Percentiles rank a stretch among this genome's conserved stretches.
Evolutionary conservation across 2,113 vertebrate genomes (phyloP).

Genomic region (Neolamprologus tretocephalus): DNA sequence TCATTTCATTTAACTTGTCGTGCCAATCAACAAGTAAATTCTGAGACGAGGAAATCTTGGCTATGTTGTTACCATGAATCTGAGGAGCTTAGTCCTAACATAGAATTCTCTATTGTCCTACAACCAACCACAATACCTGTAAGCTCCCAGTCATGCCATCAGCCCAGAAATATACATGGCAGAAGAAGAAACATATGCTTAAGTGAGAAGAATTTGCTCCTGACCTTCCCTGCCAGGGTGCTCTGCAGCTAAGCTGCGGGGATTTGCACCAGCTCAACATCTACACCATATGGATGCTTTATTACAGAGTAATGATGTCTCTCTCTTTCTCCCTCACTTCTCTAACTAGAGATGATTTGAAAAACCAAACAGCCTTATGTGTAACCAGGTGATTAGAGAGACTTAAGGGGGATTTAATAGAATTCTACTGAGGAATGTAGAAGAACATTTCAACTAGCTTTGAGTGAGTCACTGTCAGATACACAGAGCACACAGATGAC

Average conservation of each 20-base stretch:
- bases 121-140: background rate
- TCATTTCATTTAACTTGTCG: fast-evolving
- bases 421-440: slow-evolving; percentile 47
- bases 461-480: background rate
- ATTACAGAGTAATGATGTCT: slow-evolving; percentile 79
- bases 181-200: slow-evolving; percentile 75
- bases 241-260: slow-evolving; percentile 78
- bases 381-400: slow-evolving; percentile 75
- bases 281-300: slow-evolving; percentile 90
- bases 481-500: background rate
- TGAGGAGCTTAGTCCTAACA: background rate
- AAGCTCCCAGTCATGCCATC: background rate
- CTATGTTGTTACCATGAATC: background rate
- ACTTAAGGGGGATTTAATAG: slow-evolving; percentile 62
- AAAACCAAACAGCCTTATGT: slow-evolving; percentile 73
- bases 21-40: background rate
- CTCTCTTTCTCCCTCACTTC: slow-evolving; percentile 26
- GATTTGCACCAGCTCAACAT: slow-evolving; percentile 85
- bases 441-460: slow-evolving; percentile 5
- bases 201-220: slow-evolving; percentile 74
- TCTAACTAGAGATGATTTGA: slow-evolving; percentile 77
- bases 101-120: background rate
- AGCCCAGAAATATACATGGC: slow-evolving; percentile 23
- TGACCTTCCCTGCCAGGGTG: slow-evolving; percentile 77
- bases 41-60: background rate